Conservation (phyloP, 2,888 invertebrate genomes). For the Idaea biselata region DNA sequence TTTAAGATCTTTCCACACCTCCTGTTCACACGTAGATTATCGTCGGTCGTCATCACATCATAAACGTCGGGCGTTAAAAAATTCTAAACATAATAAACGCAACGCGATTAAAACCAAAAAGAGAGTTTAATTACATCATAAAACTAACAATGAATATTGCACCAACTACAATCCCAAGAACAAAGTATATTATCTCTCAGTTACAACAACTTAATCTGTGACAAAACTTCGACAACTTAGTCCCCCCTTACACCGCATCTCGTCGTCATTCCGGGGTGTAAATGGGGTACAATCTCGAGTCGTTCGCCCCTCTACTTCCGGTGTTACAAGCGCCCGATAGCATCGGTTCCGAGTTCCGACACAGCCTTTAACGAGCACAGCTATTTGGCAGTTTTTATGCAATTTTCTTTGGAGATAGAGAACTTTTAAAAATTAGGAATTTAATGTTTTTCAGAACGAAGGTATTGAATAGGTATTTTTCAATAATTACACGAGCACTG, state of each 20-base stretch:
- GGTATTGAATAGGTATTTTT: constrained; percentile 7
- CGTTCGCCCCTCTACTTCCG: constrained; percentile 54
- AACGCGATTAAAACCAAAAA: no score
- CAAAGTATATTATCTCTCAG: not conserved
- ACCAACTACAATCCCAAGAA: not conserved
- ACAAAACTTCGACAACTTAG: not conserved
- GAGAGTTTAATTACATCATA: no score
- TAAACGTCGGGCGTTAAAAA: no score
- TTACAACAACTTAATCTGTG: not conserved
- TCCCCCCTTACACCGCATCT: constrained; percentile 3
- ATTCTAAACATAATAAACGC: no score
- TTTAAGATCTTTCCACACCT: no score
- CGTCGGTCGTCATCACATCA: no score
- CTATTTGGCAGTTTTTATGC: constrained; percentile 53
- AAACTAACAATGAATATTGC: no score
- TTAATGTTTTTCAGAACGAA: constrained; percentile 18
- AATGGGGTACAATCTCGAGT: constrained; percentile 49
- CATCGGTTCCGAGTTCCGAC: constrained; percentile 41
- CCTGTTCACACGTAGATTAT: no score
- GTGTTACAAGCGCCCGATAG: constrained; percentile 41
- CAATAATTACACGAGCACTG: no score
- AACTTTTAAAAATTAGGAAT: constrained; percentile 28
- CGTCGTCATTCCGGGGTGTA: constrained; percentile 3
- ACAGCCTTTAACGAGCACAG: constrained; percentile 49
- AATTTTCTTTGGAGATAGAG: constrained; percentile 37